Percentiles rank a stretch among this genome's conserved stretches.
Evolutionary conservation across 2,797 vertebrate species (phyloP).

Genomic region (Hozukius guyotensis): DNA sequence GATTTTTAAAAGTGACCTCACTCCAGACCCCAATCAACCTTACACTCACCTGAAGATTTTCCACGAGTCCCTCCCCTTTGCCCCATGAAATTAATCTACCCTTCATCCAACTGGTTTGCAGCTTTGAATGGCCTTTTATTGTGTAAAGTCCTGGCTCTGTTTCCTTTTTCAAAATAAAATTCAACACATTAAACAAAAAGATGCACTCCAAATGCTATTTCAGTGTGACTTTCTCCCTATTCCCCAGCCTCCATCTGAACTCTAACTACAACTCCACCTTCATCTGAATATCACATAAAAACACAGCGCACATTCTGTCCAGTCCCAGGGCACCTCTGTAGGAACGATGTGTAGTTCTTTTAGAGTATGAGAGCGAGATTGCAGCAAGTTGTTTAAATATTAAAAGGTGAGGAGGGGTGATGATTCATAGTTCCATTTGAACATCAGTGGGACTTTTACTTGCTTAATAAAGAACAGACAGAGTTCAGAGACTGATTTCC

Average conservation of each 20-base stretch:
- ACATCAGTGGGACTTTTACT: not conserved
- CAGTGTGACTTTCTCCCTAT: not conserved
- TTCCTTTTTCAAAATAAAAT: not conserved
- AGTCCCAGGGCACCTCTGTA: conserved; percentile 2
- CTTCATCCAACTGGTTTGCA: no score
- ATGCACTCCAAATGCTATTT: not conserved
- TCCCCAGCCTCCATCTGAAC: conserved; percentile 13
- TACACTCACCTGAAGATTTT: not conserved
- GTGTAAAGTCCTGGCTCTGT: not conserved
- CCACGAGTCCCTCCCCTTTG: not conserved
- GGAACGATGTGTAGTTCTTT: conserved; percentile 10
- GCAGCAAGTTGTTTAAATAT: conserved; percentile 26
- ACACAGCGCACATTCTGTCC: not conserved
- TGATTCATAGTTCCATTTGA: conserved; percentile 12
- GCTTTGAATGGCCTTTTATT: not conserved
- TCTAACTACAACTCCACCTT: conserved; percentile 16
- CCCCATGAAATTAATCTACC: not conserved
- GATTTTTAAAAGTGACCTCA: no score
- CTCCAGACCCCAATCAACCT: not conserved
- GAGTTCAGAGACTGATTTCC: not conserved
- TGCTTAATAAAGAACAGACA: conserved; percentile 12
- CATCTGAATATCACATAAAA: conserved; percentile 17
- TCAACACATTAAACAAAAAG: not conserved
- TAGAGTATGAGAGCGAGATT: not conserved
- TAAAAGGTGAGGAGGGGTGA: not conserved